Base-by-base conservation (phyloP, 2,113 vertebrate genomes). In the Callipepla californica region DNA sequence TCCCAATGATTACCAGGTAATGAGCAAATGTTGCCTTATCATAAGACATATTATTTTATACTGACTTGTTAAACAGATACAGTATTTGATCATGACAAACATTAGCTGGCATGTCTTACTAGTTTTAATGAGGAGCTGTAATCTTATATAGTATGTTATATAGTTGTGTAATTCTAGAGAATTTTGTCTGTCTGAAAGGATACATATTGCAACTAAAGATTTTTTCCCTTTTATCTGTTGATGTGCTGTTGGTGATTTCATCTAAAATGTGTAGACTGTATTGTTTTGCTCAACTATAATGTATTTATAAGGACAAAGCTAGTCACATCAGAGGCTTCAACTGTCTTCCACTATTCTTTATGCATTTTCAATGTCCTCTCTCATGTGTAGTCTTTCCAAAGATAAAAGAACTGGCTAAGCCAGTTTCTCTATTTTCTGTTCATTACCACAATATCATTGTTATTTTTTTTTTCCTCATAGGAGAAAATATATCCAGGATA, bases 1-100 rank as follows among this genome's bases (percentile, higher is more conserved):
- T 97, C 78, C 19, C 92, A 69, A 42, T 75, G 75, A 93, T 85
- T 79, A 94, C 51, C 13, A 22, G 66, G 95, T 70, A 96, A 95
- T 80, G n/a, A 93, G 63, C 74, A 82, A 93, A 10, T 50, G 9
- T 80, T 86, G 22, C 36, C 16, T 69, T 23, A 65, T 87, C 72
- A 67, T 79, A 74, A 80, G 18, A 69, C 34, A 15, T 74, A 80
- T 93, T 95, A 90, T 91, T 75, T 95, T 91, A 21, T 79, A 75
- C 81, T 72, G 13, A 42, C 23, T 89, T 82, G 57, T 66, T 85
- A 83, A 92, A 72, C 44, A 94, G 61, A 83, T 82, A 44, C 8
- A 51, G 6, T 13, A 63, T 89, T 80, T 94, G 72, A 82, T 93
- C 68, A 44, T 85, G 42, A 23, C 9, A 23, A 75, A 18, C 25